phyloP scores from a whole-genome alignment of 2,113 vertebrate genomes.

The Mesembrinibis cayennensis region DNA sequence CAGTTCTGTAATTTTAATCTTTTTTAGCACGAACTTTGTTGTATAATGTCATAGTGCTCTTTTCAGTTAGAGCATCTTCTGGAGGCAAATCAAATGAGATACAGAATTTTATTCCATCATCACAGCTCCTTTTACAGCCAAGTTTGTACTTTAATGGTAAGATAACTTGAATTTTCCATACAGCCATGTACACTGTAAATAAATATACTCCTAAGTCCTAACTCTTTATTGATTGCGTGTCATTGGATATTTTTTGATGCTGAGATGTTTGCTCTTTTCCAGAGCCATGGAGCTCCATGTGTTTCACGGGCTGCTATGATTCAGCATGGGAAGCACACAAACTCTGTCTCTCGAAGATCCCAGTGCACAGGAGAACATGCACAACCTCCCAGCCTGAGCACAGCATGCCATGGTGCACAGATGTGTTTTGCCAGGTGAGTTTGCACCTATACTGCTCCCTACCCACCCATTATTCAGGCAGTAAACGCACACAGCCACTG shows the following conservation, averaged over 20 bases:
- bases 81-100: slow-evolving; percentile 25
- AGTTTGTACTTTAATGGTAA: background rate
- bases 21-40: slow-evolving; percentile 27
- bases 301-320: background rate
- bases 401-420: fast-evolving
- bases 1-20: slow-evolving; percentile 40
- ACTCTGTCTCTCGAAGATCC: background rate
- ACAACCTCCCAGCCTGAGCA: background rate
- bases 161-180: background rate
- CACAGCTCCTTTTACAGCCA: background rate
- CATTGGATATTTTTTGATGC: background rate
- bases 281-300: background rate
- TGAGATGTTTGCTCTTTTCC: background rate
- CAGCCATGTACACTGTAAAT: background rate
- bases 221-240: background rate
- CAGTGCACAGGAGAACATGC: background rate
- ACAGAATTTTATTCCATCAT: background rate
- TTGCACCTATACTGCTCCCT: background rate
- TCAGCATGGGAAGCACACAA: background rate
- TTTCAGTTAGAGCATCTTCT: slow-evolving; percentile 27
- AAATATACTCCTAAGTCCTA: background rate
- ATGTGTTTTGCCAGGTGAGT: background rate
- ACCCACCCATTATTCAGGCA: background rate
- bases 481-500: background rate
- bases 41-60: background rate